Evolutionary conservation across 2,797 vertebrate species (phyloP), one percentile per base, ranked within the genome.

Genomic region (Rousettus madagascariensis): DNA sequence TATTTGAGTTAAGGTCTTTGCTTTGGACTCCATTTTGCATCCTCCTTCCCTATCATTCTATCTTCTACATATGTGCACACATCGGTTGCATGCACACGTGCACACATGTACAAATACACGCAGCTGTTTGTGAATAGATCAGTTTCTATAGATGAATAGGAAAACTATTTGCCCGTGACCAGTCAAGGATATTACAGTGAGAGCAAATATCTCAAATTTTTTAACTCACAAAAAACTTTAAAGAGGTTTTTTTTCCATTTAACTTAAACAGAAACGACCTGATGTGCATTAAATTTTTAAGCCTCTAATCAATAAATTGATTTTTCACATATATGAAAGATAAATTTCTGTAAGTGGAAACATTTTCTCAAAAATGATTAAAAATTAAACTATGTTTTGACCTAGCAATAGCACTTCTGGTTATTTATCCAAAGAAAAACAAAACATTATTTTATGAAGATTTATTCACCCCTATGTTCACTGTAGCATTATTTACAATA

Each of bases 241-340:
- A 85, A 46, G 80, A 46, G 80, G 2, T 28, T 1, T 46, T 93
- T 93, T 46, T 85, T 86, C 41, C 30, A 68, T 72, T 90, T 83
- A 72, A 51, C 16, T 82, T 63, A 88, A 59, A 92, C n/a, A 87
- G 38, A 49, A 94, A 49, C 68, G 94, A 83, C 8, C 9, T 43
- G 19, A 30, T 30, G 12, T 72, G 26, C 30, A 86, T 85, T 61
- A 72, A 79, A 59, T 36, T 75, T 86, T 90, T 84, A 91, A 84
- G 24, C 5, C 26, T 96, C 28, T 94, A 15, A 49, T 49, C 49
- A 49, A 49, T 49, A 49, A 86, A 20, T 20, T 88, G 24, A 77
- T 57, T 82, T 95, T 93, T 87, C 28, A 80, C 20, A 80, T 26
- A 41, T 74, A 79, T 46, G 28, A 96, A 89, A 92, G 11, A 46